These are phyloP conservation scores for Cerastoderma edule DNA, from an alignment of 2,888 invertebrate species.

Conservation along the genomic window DNA sequence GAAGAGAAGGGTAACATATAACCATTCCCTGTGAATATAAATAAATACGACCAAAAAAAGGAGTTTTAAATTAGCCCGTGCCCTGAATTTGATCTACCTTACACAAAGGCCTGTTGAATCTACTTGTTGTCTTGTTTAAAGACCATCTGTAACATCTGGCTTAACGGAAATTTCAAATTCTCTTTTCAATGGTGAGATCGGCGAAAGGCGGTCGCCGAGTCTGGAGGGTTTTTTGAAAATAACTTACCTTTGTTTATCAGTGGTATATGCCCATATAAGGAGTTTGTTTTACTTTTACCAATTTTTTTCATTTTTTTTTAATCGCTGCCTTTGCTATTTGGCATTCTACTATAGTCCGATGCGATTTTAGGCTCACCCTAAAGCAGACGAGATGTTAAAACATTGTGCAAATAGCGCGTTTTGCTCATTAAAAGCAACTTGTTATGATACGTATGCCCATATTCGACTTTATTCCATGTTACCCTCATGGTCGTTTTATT, in stretches of 20 bases:
- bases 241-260: slow-evolving; percentile 23
- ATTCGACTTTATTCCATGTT: too few species aligned
- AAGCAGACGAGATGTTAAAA: background rate
- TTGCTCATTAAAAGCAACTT: too few species aligned
- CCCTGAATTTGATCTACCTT: slow-evolving; percentile 7
- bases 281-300: background rate
- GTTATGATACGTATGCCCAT: too few species aligned
- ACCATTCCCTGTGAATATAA: too few species aligned
- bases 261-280: slow-evolving; percentile 8
- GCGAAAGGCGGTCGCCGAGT: background rate
- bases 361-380: slow-evolving; percentile 1
- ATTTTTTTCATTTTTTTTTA: background rate
- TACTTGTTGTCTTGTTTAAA: background rate
- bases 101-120: slow-evolving; percentile 10
- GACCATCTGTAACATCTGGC: slow-evolving; percentile 43
- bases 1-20: too few species aligned
- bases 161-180: slow-evolving; percentile 48
- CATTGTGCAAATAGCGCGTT: too few species aligned
- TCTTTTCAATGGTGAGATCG: slow-evolving; percentile 30
- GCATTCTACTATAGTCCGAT: background rate
- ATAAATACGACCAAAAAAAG: too few species aligned
- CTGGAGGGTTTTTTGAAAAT: slow-evolving; percentile 8
- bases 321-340: too few species aligned
- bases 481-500: too few species aligned
- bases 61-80: background rate